A percentile compares a stretch with the other conserved stretches of the same genome.
Evolutionary conservation across 2,888 invertebrate species (phyloP).

Genomic region (Synanthedon formicaeformis): DNA sequence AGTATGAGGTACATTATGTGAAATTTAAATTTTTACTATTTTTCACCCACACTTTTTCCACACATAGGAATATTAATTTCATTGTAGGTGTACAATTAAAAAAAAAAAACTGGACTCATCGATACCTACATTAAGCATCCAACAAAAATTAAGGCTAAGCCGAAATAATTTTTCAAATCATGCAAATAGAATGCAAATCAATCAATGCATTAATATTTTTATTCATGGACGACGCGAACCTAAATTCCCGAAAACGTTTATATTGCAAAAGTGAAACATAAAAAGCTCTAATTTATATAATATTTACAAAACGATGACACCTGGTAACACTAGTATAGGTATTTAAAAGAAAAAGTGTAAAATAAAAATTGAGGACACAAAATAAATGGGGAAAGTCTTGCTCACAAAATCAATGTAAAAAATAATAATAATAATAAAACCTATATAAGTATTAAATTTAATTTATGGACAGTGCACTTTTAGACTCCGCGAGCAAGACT

Average conservation of each 20-base stretch:
- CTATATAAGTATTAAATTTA: no score
- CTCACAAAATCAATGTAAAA: background rate
- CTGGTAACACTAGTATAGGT: constrained; percentile 28
- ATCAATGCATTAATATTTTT: no score
- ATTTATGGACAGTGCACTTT: no score
- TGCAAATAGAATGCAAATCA: no score
- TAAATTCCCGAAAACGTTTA: constrained; percentile 12
- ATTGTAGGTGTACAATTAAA: no score
- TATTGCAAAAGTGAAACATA: constrained; percentile 36
- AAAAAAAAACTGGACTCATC: no score
- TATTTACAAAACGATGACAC: constrained; percentile 48
- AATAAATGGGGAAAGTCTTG: background rate
- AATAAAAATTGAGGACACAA: background rate
- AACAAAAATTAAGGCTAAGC: constrained; percentile 42
- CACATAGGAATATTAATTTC: no score
- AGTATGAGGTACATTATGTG: no score
- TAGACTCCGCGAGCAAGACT: background rate
- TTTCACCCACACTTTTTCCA: no score
- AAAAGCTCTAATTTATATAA: constrained; percentile 35
- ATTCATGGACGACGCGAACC: no score
- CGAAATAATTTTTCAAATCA: constrained; percentile 10
- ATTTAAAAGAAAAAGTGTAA: background rate
- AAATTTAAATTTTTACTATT: no score
- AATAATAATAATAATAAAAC: background rate
- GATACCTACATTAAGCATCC: background rate